phyloP scores from a whole-genome alignment of 1,140 invertebrate genomes.

The Spodoptera litura region DNA sequence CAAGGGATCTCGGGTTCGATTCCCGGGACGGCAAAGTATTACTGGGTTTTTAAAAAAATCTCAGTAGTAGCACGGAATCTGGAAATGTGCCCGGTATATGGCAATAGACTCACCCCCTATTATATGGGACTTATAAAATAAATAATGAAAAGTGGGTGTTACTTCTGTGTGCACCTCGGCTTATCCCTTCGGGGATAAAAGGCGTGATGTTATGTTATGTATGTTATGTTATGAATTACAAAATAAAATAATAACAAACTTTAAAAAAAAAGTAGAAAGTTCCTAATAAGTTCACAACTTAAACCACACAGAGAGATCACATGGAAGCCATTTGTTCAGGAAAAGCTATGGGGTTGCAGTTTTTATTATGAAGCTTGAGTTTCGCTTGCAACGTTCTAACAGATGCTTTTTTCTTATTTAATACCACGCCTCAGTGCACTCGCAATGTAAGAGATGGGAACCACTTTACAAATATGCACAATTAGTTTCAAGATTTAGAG shows the following conservation, averaged over 20 bases:
- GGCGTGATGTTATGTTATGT: too few relatives aligned
- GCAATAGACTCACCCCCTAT: too few relatives aligned
- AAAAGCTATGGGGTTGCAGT: slow-evolving; percentile 74
- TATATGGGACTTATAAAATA: too few relatives aligned
- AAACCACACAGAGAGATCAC: slow-evolving; percentile 61
- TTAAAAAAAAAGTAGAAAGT: background rate
- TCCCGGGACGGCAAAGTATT: too few relatives aligned
- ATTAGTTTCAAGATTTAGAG: slow-evolving; percentile 17
- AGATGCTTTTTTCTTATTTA: slow-evolving; percentile 58
- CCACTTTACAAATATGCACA: slow-evolving; percentile 30
- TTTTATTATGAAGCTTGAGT: slow-evolving; percentile 75
- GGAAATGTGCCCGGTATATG: too few relatives aligned
- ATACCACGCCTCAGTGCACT: slow-evolving; percentile 44
- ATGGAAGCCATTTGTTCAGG: slow-evolving; percentile 78
- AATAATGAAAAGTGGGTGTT: too few relatives aligned
- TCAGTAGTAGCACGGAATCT: too few relatives aligned
- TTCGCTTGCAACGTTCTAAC: slow-evolving; percentile 48
- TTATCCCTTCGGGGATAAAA: too few relatives aligned
- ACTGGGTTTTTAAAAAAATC: too few relatives aligned
- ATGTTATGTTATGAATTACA: too few relatives aligned
- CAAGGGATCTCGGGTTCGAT: too few relatives aligned
- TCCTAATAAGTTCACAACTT: slow-evolving; percentile 34
- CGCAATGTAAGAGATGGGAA: slow-evolving; percentile 11
- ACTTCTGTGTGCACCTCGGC: too few relatives aligned
- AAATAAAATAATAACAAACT: background rate